A percentile compares a stretch with the other conserved stretches of the same genome.
phyloP scores from a whole-genome alignment of 2,888 invertebrate genomes.

The Tenthredo notha region DNA sequence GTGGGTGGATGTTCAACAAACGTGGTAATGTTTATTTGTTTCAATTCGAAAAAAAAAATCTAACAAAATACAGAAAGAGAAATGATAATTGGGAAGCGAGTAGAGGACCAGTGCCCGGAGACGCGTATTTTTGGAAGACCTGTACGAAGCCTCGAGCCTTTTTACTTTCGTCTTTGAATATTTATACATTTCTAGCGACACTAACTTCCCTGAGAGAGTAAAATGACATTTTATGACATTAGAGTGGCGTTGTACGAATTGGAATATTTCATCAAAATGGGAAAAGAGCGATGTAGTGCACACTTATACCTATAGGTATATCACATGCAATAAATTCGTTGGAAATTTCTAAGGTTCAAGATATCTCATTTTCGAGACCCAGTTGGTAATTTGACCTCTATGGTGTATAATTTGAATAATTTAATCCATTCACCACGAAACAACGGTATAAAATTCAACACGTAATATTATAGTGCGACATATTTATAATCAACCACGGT shows the following conservation, averaged over 20 bases:
- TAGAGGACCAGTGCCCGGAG: background rate
- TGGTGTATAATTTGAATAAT: slow-evolving; percentile 13
- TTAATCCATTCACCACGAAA: background rate
- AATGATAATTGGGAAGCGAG: background rate
- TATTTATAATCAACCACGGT: background rate
- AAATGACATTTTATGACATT: slow-evolving; percentile 19
- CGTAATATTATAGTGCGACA: background rate
- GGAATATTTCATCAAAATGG: background rate
- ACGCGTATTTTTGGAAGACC: background rate
- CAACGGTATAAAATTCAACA: background rate
- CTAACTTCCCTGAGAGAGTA: background rate
- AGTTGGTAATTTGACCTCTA: background rate
- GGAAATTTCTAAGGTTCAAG: background rate
- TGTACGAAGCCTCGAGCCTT: background rate
- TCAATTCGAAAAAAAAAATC: background rate
- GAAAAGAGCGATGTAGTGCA: background rate
- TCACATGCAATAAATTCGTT: background rate
- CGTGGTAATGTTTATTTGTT: background rate
- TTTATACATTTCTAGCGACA: background rate
- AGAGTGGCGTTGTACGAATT: background rate
- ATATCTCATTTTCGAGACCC: background rate
- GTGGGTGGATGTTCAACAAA: background rate
- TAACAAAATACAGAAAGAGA: background rate
- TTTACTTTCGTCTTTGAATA: slow-evolving; percentile 27
- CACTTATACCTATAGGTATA: background rate